Evolutionary conservation across 2,113 vertebrate species (phyloP).

Genomic region (Nannospalax galili): DNA sequence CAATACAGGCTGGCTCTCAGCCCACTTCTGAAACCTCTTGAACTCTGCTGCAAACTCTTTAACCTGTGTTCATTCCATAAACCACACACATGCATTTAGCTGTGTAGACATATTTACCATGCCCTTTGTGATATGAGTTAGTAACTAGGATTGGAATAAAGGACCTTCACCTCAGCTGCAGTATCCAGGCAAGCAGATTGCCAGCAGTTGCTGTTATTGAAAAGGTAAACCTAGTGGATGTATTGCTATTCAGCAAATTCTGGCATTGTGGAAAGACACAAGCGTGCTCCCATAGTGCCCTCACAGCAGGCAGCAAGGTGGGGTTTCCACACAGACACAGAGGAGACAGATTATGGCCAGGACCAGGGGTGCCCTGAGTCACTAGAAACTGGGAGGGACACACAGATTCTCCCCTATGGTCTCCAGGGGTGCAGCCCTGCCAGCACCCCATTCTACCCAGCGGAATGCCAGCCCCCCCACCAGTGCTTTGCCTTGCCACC

Average conservation of each 20-base stretch:
- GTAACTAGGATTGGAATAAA: neutral
- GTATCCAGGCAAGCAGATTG: too few species aligned
- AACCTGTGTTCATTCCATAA: too few species aligned
- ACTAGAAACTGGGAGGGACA: neutral
- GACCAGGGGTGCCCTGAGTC: neutral
- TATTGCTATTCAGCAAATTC: neutral
- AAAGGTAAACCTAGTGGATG: neutral
- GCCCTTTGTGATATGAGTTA: too few species aligned
- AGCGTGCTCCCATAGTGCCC: neutral
- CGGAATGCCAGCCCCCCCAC: too few species aligned
- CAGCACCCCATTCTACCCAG: neutral
- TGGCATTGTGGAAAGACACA: neutral
- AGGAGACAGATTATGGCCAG: neutral
- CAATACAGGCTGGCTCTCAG: too few species aligned
- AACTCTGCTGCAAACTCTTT: too few species aligned
- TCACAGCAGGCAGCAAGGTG: neutral
- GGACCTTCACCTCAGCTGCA: too few species aligned
- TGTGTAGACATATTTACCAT: neutral
- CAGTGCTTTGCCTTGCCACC: fast-evolving
- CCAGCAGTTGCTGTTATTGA: neutral
- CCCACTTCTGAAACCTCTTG: too few species aligned
- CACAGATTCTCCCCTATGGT: neutral
- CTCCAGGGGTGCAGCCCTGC: neutral
- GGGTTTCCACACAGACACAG: too few species aligned
- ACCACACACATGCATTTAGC: too few species aligned